A percentile compares a stretch with the other conserved stretches of the same genome.
These are phyloP conservation scores for Agrenia bidenticulata DNA, from an alignment of 2,888 invertebrate species.

Conservation along the genomic window DNA sequence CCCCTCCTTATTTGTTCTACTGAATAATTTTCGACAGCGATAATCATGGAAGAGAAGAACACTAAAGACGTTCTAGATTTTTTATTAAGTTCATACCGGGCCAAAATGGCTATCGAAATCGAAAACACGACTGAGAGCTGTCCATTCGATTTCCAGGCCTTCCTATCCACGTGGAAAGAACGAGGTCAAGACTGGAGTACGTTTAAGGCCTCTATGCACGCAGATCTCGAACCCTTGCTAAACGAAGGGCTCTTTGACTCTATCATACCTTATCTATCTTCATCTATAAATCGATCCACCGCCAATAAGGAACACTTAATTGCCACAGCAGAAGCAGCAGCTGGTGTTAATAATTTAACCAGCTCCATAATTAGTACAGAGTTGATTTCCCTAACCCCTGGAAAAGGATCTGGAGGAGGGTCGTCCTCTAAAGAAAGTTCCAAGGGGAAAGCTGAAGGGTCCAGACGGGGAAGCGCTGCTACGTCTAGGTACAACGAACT, in stretches of 20 bases:
- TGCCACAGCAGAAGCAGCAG: too few species aligned
- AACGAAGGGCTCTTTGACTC: conserved; percentile 50
- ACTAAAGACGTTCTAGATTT: conserved; percentile 49
- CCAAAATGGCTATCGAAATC: conserved; percentile 41
- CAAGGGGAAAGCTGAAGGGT: background rate
- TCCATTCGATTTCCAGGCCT: conserved; percentile 48
- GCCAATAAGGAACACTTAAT: conserved; percentile 11
- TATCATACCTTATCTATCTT: conserved; percentile 45
- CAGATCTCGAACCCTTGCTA: conserved; percentile 39
- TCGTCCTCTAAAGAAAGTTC: background rate
- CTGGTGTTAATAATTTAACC: background rate
- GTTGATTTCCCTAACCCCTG: background rate
- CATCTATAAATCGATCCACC: conserved; percentile 33
- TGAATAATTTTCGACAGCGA: too few species aligned
- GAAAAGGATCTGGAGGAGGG: background rate
- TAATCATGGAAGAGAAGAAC: background rate
- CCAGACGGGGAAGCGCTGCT: background rate
- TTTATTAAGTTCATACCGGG: conserved; percentile 47
- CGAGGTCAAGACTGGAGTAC: conserved; percentile 31
- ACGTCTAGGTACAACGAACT: background rate
- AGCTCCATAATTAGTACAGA: conserved; percentile 10
- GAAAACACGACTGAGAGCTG: conserved; percentile 40
- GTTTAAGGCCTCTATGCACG: conserved; percentile 29
- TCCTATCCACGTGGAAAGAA: conserved; percentile 43
- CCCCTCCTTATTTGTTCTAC: too few species aligned